Percentiles rank a stretch among this genome's conserved stretches.
Evolutionary conservation across 2,113 vertebrate genomes (phyloP).

Genomic region (Hirundichthys speculiger): DNA sequence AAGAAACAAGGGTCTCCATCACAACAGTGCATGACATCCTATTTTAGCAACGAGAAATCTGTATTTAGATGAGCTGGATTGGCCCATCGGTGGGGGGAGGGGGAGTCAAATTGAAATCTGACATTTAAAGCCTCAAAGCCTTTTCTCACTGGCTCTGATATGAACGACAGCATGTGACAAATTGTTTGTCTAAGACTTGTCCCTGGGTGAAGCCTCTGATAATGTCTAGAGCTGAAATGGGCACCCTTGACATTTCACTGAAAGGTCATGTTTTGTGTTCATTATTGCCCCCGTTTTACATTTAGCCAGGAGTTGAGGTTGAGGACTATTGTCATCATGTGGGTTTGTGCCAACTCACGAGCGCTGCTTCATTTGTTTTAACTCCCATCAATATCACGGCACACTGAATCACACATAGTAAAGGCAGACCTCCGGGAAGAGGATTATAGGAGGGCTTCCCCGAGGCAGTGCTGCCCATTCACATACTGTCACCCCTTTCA

Average conservation of each 20-base stretch:
- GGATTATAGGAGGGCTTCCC: too few relatives aligned
- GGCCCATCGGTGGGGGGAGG: constrained; percentile 68
- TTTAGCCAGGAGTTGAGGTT: constrained; percentile 25
- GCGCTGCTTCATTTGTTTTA: constrained; percentile 26
- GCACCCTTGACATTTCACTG: constrained; percentile 72
- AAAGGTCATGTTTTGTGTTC: constrained; percentile 75
- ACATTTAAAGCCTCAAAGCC: constrained; percentile 75
- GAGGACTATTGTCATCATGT: constrained; percentile 52
- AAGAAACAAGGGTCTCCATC: constrained; percentile 46
- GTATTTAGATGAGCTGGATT: constrained; percentile 62
- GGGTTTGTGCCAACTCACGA: constrained; percentile 26
- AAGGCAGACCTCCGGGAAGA: not conserved
- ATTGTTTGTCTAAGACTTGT: constrained; percentile 72
- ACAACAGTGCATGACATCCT: constrained; percentile 13
- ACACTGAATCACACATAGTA: constrained; percentile 5
- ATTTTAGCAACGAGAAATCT: constrained; percentile 58
- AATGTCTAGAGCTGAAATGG: constrained; percentile 73
- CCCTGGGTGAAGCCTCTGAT: constrained; percentile 65
- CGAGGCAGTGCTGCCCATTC: too few relatives aligned
- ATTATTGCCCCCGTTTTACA: constrained; percentile 49
- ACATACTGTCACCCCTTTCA: not conserved
- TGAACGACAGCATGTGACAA: constrained; percentile 73
- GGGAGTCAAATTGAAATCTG: constrained; percentile 75
- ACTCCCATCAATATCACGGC: constrained; percentile 26
- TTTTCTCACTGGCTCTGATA: constrained; percentile 66